Conservation (phyloP, 2,797 vertebrate genomes). For the Vespertilio murinus region DNA sequence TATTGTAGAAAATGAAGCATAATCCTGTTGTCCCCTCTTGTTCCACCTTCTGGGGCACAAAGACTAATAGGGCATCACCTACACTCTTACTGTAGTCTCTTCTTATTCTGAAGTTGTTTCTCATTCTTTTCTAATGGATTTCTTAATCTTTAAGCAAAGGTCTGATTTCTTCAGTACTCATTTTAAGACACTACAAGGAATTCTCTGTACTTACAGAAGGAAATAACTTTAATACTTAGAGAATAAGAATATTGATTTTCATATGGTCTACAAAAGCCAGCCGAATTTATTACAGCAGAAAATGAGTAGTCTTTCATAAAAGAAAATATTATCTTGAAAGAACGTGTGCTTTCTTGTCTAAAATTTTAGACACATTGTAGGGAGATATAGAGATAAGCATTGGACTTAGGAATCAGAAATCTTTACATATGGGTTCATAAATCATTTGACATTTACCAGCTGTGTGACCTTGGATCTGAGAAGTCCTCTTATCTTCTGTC, state of each 20-base stretch:
- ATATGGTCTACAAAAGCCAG: neutral
- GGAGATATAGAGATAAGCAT: neutral
- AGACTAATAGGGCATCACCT: neutral
- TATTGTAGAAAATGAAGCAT: neutral
- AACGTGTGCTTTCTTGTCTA: neutral
- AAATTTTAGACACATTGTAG: neutral
- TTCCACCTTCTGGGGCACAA: neutral
- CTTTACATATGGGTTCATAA: neutral
- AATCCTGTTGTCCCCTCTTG: neutral
- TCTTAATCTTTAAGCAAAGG: constrained; percentile 50
- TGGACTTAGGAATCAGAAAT: neutral
- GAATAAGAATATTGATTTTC: constrained; percentile 25
- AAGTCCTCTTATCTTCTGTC: neutral
- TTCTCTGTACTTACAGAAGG: neutral
- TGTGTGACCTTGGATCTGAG: neutral
- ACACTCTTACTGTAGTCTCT: neutral
- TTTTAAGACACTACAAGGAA: constrained; percentile 14
- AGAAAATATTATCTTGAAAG: neutral
- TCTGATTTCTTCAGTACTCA: neutral
- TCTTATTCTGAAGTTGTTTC: neutral
- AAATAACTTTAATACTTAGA: constrained; percentile 42
- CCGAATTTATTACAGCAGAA: neutral
- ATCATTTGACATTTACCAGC: neutral
- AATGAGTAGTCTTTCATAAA: neutral
- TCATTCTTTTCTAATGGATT: neutral